Evolutionary conservation across 2,797 vertebrate genomes (phyloP).

Genomic region (Eupleurogrammus muticus): DNA sequence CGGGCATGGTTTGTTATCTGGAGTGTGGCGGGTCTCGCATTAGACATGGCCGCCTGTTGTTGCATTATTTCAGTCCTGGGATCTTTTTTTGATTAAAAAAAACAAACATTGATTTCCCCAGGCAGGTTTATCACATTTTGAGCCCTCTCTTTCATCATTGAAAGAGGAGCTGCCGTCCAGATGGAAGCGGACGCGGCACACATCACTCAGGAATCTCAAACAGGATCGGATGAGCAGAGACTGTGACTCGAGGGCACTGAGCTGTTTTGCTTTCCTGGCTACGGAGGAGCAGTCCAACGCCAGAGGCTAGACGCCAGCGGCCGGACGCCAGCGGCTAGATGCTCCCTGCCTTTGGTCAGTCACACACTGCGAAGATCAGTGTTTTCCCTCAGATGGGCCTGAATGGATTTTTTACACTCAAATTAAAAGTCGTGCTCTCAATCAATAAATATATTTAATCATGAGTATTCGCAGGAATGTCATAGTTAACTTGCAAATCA

Average conservation of each 20-base stretch:
- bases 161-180: slow-evolving; percentile 54
- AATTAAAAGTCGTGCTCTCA: not conserved
- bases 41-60: slow-evolving; percentile 8
- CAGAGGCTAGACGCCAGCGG: slow-evolving; percentile 25
- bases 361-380: slow-evolving; percentile 29
- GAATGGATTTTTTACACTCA: slow-evolving; percentile 9
- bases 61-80: slow-evolving; percentile 43
- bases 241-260: slow-evolving; percentile 44
- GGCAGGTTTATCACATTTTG: slow-evolving; percentile 70
- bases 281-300: slow-evolving; percentile 45
- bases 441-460: too few relatives aligned
- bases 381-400: slow-evolving; percentile 12
- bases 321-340: slow-evolving; percentile 51
- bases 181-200: slow-evolving; percentile 62
- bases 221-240: slow-evolving; percentile 55
- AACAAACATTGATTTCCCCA: slow-evolving; percentile 57
- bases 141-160: slow-evolving; percentile 63
- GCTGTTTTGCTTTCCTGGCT: slow-evolving; percentile 58
- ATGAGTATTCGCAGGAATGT: too few relatives aligned
- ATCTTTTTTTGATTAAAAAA: slow-evolving; percentile 58
- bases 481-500: too few relatives aligned
- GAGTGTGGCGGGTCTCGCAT: slow-evolving; percentile 25
- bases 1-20: slow-evolving; percentile 24
- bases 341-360: slow-evolving; percentile 24
- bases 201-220: slow-evolving; percentile 62